phyloP scores from a whole-genome alignment of 2,797 vertebrate species.

The Phoeniculus purpureus region DNA sequence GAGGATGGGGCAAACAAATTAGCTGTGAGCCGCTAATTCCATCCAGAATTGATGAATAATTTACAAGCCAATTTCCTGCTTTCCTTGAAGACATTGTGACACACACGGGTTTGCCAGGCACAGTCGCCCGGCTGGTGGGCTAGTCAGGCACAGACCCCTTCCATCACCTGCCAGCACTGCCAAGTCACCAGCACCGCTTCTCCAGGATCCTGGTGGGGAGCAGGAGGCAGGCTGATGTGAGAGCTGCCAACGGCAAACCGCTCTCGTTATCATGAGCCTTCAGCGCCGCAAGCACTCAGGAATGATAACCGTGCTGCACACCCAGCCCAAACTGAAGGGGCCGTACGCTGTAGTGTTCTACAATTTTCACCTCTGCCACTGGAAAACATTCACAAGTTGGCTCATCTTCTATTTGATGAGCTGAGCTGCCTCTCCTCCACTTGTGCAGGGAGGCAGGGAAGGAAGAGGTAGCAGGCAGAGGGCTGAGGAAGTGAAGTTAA shows the following conservation, averaged over 20 bases:
- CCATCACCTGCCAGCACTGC: background rate
- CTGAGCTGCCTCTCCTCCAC: background rate
- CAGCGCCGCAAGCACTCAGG: background rate
- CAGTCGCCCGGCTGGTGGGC: rapidly evolving
- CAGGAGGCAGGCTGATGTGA: background rate
- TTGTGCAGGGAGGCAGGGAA: background rate
- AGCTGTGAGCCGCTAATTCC: background rate
- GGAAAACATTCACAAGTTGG: background rate
- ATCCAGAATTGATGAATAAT: background rate
- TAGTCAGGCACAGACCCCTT: background rate
- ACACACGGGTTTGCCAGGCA: background rate
- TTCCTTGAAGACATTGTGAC: background rate
- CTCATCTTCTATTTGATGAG: background rate
- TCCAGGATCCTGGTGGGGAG: background rate
- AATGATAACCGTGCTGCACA: rapidly evolving
- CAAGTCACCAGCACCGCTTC: background rate
- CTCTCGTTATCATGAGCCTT: background rate
- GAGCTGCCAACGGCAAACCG: background rate
- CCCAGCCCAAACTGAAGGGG: background rate
- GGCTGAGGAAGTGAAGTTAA: background rate
- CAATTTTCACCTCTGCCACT: background rate
- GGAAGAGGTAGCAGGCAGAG: background rate
- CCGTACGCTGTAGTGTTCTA: rapidly evolving
- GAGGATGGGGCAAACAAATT: background rate
- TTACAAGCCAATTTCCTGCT: background rate